These are phyloP conservation scores for Pachycephala philippinensis DNA, from an alignment of 2,113 vertebrate genomes.

Conservation along the genomic window DNA sequence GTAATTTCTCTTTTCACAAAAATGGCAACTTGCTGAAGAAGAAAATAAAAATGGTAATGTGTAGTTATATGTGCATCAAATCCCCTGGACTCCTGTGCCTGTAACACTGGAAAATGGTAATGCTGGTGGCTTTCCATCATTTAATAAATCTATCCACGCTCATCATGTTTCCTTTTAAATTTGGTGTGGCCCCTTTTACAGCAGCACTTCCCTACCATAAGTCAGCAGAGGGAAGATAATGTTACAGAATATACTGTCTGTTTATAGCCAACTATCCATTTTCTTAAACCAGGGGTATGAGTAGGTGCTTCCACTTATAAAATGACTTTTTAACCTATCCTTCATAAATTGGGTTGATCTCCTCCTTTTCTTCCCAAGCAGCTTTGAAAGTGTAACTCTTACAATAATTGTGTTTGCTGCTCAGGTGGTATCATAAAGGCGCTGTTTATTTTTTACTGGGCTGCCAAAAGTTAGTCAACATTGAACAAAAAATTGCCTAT, in stretches of 20 bases:
- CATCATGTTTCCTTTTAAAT: background rate
- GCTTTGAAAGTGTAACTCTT: background rate
- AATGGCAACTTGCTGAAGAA: background rate
- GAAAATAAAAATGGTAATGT: slow-evolving; percentile 39
- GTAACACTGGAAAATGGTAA: background rate
- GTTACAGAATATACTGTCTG: background rate
- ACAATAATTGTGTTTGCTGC: background rate
- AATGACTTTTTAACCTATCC: background rate
- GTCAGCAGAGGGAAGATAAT: background rate
- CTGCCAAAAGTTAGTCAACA: background rate
- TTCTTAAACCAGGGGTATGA: background rate
- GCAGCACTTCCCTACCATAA: background rate
- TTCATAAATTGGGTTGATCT: background rate
- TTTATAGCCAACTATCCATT: background rate
- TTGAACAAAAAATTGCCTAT: background rate
- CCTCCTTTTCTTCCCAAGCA: background rate
- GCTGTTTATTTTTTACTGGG: background rate
- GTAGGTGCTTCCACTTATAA: background rate
- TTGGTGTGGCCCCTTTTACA: background rate
- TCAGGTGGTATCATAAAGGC: background rate
- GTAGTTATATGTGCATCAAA: background rate
- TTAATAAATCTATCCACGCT: background rate
- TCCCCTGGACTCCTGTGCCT: background rate
- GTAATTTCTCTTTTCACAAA: slow-evolving; percentile 44
- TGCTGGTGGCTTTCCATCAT: background rate